phyloP scores from a whole-genome alignment of 1,140 invertebrate species.

The Pogonus chalceus region DNA sequence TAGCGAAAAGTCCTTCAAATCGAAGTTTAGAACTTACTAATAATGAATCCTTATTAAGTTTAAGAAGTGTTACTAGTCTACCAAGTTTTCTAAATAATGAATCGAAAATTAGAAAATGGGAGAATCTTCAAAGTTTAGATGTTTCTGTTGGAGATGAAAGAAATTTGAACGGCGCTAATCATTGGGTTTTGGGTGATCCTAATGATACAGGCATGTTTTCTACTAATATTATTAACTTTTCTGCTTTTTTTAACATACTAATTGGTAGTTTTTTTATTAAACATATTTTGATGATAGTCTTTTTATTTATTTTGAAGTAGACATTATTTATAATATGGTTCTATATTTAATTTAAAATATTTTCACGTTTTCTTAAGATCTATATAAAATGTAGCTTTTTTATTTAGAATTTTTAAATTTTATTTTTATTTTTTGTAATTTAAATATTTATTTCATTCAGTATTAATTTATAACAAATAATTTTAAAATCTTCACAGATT shows the following conservation, averaged over 20 bases:
- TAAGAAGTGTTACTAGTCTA: slow-evolving; percentile 20
- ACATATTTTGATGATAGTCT: no score
- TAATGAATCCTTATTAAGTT: background rate
- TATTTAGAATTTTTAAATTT: no score
- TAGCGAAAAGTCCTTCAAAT: slow-evolving; percentile 15
- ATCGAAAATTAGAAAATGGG: slow-evolving; percentile 26
- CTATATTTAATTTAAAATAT: no score
- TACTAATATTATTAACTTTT: slow-evolving; percentile 8
- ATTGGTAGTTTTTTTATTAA: no score
- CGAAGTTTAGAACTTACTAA: slow-evolving; percentile 14
- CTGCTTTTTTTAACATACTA: background rate
- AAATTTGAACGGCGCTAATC: slow-evolving; percentile 9
- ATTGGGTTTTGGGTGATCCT: slow-evolving; percentile 25
- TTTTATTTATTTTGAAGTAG: no score
- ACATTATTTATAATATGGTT: no score
- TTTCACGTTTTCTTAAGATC: no score
- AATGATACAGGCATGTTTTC: slow-evolving; percentile 31
- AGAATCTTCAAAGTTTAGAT: slow-evolving; percentile 25
- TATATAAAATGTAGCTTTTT: no score
- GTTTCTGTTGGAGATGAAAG: slow-evolving; percentile 12
- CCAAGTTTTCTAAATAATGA: slow-evolving; percentile 18
- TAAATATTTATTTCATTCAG: no score
- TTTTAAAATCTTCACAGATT: no score
- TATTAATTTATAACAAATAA: no score
- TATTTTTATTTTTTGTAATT: no score